Conservation (phyloP, 92 coral and sea anemone species). For the Actinernus sp. region DNA sequence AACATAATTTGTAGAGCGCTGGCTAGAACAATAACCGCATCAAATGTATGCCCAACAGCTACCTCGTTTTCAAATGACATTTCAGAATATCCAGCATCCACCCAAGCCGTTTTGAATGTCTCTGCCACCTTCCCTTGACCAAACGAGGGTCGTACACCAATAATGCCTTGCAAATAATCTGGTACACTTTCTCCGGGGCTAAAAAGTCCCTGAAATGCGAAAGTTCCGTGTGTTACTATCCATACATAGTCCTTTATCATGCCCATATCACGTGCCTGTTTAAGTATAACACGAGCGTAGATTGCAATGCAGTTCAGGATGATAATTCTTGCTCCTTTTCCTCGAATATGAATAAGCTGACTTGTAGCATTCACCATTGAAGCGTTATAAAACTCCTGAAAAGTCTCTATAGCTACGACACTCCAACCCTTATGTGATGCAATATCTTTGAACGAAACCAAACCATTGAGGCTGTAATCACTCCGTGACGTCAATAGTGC, state of each 20-base stretch:
- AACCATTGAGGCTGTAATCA: conserved; percentile 78
- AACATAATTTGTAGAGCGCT: conserved; percentile 71
- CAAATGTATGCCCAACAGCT: conserved; percentile 78
- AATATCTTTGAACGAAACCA: conserved; percentile 76
- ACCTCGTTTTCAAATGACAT: conserved; percentile 58
- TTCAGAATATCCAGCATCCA: conserved; percentile 33
- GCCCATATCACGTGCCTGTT: conserved; percentile 80
- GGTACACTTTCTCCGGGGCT: conserved; percentile 53
- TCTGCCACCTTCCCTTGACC: conserved; percentile 51
- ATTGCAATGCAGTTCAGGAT: conserved; percentile 68
- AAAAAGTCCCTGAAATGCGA: conserved; percentile 66
- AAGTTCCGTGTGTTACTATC: conserved; percentile 79
- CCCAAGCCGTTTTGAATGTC: conserved; percentile 62
- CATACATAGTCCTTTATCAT: conserved; percentile 88
- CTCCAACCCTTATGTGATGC: conserved; percentile 86
- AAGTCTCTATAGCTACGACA: conserved; percentile 77
- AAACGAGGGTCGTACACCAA: conserved; percentile 80
- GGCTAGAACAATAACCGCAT: conserved; percentile 79
- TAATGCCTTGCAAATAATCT: conserved; percentile 70
- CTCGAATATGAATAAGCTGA: conserved; percentile 75
- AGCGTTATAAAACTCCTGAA: conserved; percentile 61
- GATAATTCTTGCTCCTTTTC: conserved; percentile 79
- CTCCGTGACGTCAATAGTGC: conserved; percentile 81
- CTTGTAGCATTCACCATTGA: conserved; percentile 73
- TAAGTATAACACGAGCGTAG: conserved; percentile 59